Evolutionary conservation across 2,888 invertebrate species (phyloP), one percentile per base, ranked within the genome.

Genomic region (Leptura quadrifasciata): DNA sequence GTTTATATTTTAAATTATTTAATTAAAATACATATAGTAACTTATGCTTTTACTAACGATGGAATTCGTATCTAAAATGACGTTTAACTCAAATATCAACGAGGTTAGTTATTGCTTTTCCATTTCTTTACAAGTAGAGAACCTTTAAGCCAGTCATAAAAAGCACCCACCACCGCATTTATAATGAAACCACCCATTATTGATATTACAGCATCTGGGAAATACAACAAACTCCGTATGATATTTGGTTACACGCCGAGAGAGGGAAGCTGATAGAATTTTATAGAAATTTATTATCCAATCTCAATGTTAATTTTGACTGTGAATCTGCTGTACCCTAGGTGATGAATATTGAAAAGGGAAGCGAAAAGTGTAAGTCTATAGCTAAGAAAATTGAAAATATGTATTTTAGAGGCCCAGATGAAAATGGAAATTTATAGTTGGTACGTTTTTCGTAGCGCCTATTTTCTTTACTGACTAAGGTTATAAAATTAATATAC

Each of bases 281-380:
- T 47, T 47, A 47, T 47, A 47, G 47, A 47, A 47, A 47, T 47
- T 47, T 47, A 47, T 47, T 47, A 3, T n/a, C n/a, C 47, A 47
- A 47, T 47, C 47, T 47, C 47, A n/a, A 47, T 47, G 47, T 6
- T 47, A 47, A 47, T 47, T 47, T 47, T 47, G 47, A 47, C 47
- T 47, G 47, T 6, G 47, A 47, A n/a, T 47, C n/a, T 47, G n/a
- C n/a, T 47, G n/a, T n/a, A 15, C 47, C 47, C 47, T 47, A n/a
- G 47, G 47, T 47, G n/a, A 47, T 47, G 47, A 47, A 47, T 47
- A 47, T 47, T 47, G 47, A 47, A 47, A 47, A 47, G 47, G 47
- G 47, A 47, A 47, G 47, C 47, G 47, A 47, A 47, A 15, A n/a
- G 47, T 17, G 47, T 47, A 47, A 47, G 17, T 47, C 47, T 47